Evolutionary conservation across 2,797 vertebrate species (phyloP), one percentile per base, ranked within the genome.

Genomic region (Falco columbarius): DNA sequence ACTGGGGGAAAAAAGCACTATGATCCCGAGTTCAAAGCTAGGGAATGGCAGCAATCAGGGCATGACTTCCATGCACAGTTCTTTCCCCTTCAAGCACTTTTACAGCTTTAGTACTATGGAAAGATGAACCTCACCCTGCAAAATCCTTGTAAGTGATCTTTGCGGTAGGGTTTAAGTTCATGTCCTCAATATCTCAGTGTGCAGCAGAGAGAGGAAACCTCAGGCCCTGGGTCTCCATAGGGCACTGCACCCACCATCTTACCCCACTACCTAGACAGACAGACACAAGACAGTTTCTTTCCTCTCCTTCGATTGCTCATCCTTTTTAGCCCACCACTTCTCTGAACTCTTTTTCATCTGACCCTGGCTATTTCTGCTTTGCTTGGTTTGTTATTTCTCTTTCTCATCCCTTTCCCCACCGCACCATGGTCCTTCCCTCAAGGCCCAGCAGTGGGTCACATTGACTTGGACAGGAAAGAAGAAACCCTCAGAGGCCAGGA

Each of bases 211-310:
- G 6, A 46, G n/a, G 47, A 84, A 85, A 87, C 13, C 19, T 77
- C 1, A 0, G 6, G n/a, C n/a, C 15, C 26, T 13, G 22, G 2
- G 36, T 68, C 52, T 93, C 47, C 74, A 34, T 0, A 40, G 24
- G 23, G 30, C 14, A 30, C 51, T 66, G 42, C 42, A 46, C 3
- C 23, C 42, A 82, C 23, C 42, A 49, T 30, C 20, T 47, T 68
- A 8, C 30, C 18, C 29, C 6, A 10, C 15, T 26, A 75, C 16
- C 22, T 29, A 47, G 22, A 42, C 32, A 67, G 44, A 13, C 29
- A 88, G 55, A 76, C 29, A 38, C 2, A 2, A 79, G 40, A 34
- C 14, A 52, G 3, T 47, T 79, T 72, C 26, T 26, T 65, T 65
- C 47, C 55, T 52, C 36, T 81, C 29, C 59, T 82, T 70, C 29